Percentiles rank a stretch among this genome's conserved stretches.
Conservation (phyloP, 2,888 invertebrate genomes). For the Digitonthophagus gazella region DNA sequence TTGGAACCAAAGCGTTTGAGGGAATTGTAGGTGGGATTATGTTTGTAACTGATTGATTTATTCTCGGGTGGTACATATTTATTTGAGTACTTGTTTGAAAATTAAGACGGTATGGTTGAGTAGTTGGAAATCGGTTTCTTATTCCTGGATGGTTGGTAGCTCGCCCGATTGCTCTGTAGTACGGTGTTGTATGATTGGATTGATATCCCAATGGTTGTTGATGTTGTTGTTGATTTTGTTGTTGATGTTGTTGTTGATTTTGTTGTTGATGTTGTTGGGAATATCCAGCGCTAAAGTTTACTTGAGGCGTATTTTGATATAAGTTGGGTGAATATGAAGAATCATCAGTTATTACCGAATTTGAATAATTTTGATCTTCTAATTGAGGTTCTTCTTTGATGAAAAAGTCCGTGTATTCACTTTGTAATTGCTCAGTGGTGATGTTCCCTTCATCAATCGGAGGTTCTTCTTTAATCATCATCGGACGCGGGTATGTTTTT, state of each 20-base stretch:
- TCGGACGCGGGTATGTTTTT: neutral
- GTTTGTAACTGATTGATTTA: neutral
- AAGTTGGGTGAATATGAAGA: neutral
- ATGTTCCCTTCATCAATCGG: neutral
- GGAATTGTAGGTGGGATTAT: neutral
- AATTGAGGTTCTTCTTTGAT: neutral
- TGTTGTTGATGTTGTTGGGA: neutral
- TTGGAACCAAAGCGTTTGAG: neutral
- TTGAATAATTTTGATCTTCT: neutral
- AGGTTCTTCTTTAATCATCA: neutral
- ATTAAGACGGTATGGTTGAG: neutral
- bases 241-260: too few species aligned
- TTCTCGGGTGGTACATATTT: neutral
- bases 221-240: too few species aligned
- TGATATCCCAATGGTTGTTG: too few species aligned
- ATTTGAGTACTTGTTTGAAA: too few species aligned
- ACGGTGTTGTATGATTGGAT: too few species aligned
- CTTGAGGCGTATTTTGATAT: neutral
- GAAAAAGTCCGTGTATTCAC: too few species aligned
- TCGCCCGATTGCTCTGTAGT: neutral
- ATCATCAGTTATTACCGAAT: neutral
- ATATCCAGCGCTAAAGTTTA: neutral
- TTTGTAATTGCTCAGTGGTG: neutral
- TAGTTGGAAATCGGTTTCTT: neutral
- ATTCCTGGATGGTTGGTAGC: neutral